Conservation (phyloP, 2,113 vertebrate genomes). For the Cyanistes caeruleus region DNA sequence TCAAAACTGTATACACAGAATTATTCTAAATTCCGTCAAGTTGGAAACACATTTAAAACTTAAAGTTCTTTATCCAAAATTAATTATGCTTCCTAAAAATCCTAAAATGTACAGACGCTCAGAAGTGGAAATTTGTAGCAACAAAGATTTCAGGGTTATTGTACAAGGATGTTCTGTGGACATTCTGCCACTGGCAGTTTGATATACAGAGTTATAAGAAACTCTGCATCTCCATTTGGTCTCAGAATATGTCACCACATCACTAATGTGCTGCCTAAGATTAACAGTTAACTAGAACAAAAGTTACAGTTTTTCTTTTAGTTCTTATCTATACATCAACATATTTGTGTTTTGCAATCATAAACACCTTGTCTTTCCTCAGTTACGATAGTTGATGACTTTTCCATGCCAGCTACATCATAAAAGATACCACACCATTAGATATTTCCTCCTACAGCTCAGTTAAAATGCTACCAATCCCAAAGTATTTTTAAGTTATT, state of each 20-base stretch:
- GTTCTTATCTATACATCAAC: not conserved
- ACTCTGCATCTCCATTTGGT: not conserved
- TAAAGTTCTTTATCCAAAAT: not conserved
- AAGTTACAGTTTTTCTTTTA: not conserved
- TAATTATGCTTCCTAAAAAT: not conserved
- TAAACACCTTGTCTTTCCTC: not conserved
- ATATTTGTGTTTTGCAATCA: not conserved
- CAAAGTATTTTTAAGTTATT: not conserved
- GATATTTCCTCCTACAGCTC: not conserved
- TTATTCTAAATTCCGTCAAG: not conserved
- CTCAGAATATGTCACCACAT: not conserved
- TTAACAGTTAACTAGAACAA: not conserved
- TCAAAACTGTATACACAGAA: fast-evolving
- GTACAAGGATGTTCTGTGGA: not conserved
- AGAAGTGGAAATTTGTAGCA: not conserved
- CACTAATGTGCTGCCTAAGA: not conserved
- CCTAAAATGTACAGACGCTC: not conserved
- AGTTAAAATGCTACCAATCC: not conserved
- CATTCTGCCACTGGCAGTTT: not conserved
- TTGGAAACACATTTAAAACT: not conserved
- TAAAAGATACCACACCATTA: not conserved
- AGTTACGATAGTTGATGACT: fast-evolving
- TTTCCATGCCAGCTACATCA: not conserved
- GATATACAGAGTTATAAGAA: not conserved
- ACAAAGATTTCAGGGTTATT: not conserved